phyloP scores from a whole-genome alignment of 2,797 vertebrate species.

The Microctenopoma lineatum region DNA sequence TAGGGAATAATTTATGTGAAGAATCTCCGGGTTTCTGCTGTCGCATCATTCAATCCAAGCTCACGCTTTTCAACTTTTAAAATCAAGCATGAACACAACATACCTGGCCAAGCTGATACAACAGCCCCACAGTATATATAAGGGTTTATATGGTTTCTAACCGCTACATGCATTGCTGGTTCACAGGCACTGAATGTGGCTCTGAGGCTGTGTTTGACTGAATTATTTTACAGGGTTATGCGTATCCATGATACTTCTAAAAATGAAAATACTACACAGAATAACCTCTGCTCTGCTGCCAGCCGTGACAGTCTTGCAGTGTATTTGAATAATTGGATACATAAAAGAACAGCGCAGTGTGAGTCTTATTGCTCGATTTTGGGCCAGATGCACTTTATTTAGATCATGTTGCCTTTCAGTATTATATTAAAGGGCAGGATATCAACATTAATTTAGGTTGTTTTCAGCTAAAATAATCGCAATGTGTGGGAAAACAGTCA shows the following conservation, averaged over 20 bases:
- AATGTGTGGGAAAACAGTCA: slow-evolving; percentile 12
- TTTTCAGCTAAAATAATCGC: slow-evolving; percentile 1
- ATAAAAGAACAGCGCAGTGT: slow-evolving; percentile 19
- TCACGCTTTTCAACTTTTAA: slow-evolving; percentile 28
- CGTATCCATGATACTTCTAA: slow-evolving; percentile 15
- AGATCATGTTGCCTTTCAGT: neutral
- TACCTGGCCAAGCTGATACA: slow-evolving; percentile 9
- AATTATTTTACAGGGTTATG: slow-evolving; percentile 15
- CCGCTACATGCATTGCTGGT: neutral
- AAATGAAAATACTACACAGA: slow-evolving; percentile 18
- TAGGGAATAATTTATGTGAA: slow-evolving; percentile 70
- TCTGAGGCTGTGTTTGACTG: slow-evolving; percentile 13
- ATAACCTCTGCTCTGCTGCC: slow-evolving; percentile 17
- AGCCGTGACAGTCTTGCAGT: slow-evolving; percentile 3
- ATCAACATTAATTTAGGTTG: slow-evolving; percentile 9
- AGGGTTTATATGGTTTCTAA: neutral
- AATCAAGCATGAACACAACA: slow-evolving; percentile 16
- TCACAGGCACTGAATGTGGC: neutral
- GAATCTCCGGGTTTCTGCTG: slow-evolving; percentile 55
- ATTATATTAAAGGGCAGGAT: neutral
- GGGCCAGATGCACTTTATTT: slow-evolving; percentile 13
- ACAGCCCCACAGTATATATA: neutral
- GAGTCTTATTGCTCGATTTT: neutral
- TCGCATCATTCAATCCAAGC: slow-evolving; percentile 42
- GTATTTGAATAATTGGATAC: slow-evolving; percentile 43